Base-by-base conservation (phyloP, 64 coral and sea anemone genomes). In the Actinia tenebrosa region DNA sequence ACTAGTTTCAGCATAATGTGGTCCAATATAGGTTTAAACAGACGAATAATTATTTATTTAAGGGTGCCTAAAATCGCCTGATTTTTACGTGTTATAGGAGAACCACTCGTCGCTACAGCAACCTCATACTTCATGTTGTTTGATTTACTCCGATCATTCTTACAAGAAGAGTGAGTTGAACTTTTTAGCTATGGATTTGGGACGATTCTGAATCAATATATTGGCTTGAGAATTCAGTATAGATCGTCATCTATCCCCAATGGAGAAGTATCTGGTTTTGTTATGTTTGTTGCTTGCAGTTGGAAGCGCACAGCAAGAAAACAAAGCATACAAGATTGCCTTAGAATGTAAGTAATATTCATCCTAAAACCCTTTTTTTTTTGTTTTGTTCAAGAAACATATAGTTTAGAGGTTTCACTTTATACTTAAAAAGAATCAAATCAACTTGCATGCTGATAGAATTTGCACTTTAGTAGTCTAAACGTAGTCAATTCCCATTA, bases 281-380 rank as follows among this genome's bases (percentile, higher is more conserved):
- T 42, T 75, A 0, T 75, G n/a, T 75, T 18, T 75, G 20, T 26
- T 75, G 3, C 9, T 42, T 1, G 3, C 25, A 5, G n/a, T 14
- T 75, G 69, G 69, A 75, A 14, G 20, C 11, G 27, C 69, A 14
- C 8, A 13, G 10, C 11, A 42, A 43, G 69, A 25, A 13, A n/a
- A 27, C 25, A 75, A 75, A 42, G 69, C 69, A 7, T 75, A 75
- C 69, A 75, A 75, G 69, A 75, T 75, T 30, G 69, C 69, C 25
- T 75, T 75, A 75, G 25, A 75, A 75, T 75, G 69, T 75, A 42
- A 75, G 69, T 75, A n/a, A 66, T 66, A 23, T 66, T 66, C 63
- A 5, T n/a, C 15, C 20, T 20, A 20, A 22, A 66, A 7, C 63
- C n/a, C n/a, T 23, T 66, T 66, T 66, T 14, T 66, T 1, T 23